Evolutionary conservation across 2,113 vertebrate species (phyloP), one percentile per base, ranked within the genome.

Genomic region (Hirundichthys speculiger): DNA sequence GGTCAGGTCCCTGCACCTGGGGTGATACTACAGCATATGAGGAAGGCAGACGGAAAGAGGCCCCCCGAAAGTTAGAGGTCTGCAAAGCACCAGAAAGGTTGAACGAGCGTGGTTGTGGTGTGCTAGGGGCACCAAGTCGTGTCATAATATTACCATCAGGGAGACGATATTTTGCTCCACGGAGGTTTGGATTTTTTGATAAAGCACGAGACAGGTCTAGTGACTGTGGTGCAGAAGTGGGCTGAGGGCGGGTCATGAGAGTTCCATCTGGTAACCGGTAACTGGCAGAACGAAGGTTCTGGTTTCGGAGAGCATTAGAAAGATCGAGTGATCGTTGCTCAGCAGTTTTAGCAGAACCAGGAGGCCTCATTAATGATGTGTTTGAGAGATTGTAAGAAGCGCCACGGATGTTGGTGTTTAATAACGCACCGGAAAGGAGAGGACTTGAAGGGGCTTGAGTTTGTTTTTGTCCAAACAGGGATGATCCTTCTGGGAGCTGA

Each of bases 21-120:
- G 97, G 96, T 85, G 93, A 92, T 60, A 98, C 96, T 20, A 98
- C 93, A 2, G 96, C 96, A 62, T 95, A 98, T 64, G 94, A 94
- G 25, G 83, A 93, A 24, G 85, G 77, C 6, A 91, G 68, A 8
- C 56, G 78, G 21, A 80, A 89, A 30, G 82, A 75, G 16, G 80
- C 73, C 9, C 79, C 77, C 8, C 70, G 61, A 14, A 87, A 51
- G 1, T 75, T 12, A 70, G 73, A 10, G 39, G 81, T 90, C 86
- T 92, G 90, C 82, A 85, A 61, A 30, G 86, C 88, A 68, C 80
- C 77, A 53, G 88, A 86, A 3, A 89, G 70, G 60, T 89, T 69
- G 20, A 87, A 67, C 9, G 85, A 69, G n/a, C 77, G 71, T 30
- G 75, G 68, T 63, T 83, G 73, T 34, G 84, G 77, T 16, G 78